These are phyloP conservation scores for Dipodomys spectabilis DNA, from an alignment of 2,113 vertebrate genomes.

Conservation along the genomic window DNA sequence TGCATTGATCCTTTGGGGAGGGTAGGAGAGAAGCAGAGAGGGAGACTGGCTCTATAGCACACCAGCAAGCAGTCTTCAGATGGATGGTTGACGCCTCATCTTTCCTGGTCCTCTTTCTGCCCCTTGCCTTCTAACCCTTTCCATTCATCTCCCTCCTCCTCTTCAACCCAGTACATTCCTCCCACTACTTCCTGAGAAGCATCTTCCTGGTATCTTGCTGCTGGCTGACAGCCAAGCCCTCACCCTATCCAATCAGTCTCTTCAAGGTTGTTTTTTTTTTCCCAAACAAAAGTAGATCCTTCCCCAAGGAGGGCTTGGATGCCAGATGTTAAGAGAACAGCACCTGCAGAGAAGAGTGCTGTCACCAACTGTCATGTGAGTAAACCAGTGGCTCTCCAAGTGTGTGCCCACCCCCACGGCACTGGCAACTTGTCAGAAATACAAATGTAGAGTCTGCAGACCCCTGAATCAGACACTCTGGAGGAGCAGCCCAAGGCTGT, in stretches of 20 bases:
- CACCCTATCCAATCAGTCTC: neutral
- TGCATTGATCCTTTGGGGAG: neutral
- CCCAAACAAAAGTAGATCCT: neutral
- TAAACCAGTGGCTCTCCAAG: neutral
- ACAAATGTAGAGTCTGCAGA: neutral
- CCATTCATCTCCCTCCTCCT: neutral
- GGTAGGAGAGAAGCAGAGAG: neutral
- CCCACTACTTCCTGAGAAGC: neutral
- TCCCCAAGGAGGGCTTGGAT: neutral
- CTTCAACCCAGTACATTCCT: neutral
- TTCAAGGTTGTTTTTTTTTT: neutral
- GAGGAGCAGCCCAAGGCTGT: neutral
- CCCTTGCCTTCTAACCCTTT: neutral
- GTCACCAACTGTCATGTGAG: neutral
- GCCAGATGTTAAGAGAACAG: neutral
- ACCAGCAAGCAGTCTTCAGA: neutral
- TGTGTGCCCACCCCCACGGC: neutral
- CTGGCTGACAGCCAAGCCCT: conserved; percentile 10
- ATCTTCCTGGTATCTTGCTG: neutral
- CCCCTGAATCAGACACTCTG: neutral
- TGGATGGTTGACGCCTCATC: rapidly evolving
- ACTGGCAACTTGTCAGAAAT: neutral
- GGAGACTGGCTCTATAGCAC: neutral
- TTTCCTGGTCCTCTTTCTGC: neutral
- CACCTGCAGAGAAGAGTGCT: neutral